phyloP scores from a whole-genome alignment of 2,888 invertebrate species.

The Harmothoe impar region DNA sequence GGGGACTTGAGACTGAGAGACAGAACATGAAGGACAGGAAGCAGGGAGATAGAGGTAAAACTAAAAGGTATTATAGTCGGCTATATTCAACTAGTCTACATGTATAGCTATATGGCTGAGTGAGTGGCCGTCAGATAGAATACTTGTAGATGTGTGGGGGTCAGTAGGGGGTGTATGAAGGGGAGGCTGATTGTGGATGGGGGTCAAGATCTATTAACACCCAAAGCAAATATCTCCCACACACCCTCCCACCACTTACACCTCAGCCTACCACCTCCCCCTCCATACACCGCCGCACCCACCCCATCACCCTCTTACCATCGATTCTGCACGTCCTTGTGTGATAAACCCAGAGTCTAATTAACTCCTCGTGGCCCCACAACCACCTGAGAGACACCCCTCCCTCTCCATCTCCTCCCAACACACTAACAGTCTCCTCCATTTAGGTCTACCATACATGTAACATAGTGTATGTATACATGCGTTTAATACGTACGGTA shows the following conservation, averaged over 20 bases:
- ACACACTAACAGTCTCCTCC: no score
- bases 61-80: no score
- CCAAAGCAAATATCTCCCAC: neutral
- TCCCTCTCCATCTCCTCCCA: neutral
- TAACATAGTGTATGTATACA: no score
- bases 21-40: no score
- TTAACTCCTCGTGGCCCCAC: constrained; percentile 8
- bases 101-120: neutral
- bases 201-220: constrained; percentile 17
- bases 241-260: neutral
- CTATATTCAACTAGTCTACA: no score
- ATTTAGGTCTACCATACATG: no score
- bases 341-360: constrained; percentile 13
- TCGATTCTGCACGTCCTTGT: neutral
- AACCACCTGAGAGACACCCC: neutral
- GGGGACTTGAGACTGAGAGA: no score
- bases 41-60: no score
- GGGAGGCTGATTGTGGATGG: neutral
- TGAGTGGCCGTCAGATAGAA: neutral
- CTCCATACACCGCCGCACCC: neutral
- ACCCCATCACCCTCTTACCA: neutral
- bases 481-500: no score
- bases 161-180: neutral
- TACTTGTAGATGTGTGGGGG: neutral
- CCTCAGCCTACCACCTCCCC: neutral